Conservation (phyloP, 2,888 invertebrate genomes). For the Drosophila nr. perissopoda region DNA sequence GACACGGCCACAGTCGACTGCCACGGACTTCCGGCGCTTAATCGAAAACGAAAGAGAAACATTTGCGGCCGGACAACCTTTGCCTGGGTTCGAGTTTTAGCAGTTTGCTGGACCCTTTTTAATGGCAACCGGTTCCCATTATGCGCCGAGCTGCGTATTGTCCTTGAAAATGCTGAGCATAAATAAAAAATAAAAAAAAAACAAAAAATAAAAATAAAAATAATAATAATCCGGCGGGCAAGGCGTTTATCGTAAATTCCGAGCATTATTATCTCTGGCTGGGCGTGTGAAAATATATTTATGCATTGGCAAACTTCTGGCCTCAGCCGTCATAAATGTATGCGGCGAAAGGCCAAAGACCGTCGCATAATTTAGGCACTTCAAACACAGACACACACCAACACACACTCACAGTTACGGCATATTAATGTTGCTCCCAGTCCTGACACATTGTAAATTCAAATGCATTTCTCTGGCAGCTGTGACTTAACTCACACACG, state of each 20-base stretch:
- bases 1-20: slow-evolving; percentile 37
- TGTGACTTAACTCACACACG: slow-evolving; percentile 38
- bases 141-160: slow-evolving; percentile 63
- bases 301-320: slow-evolving; percentile 67
- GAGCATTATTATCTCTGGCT: slow-evolving; percentile 74
- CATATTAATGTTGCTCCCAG: slow-evolving; percentile 68
- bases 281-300: slow-evolving; percentile 70
- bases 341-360: slow-evolving; percentile 44
- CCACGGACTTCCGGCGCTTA: slow-evolving; percentile 76
- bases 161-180: slow-evolving; percentile 64
- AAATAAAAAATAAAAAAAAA: slow-evolving; percentile 26
- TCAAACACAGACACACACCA: slow-evolving; percentile 20
- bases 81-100: slow-evolving; percentile 17
- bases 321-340: slow-evolving; percentile 66
- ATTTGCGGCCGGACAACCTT: slow-evolving; percentile 71
- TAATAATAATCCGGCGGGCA: slow-evolving; percentile 58
- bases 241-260: slow-evolving; percentile 74
- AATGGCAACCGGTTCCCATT: slow-evolving; percentile 77
- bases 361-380: slow-evolving; percentile 59
- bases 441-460: slow-evolving; percentile 78
- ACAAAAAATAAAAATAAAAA: neutral
- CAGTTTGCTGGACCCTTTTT: slow-evolving; percentile 58
- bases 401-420: slow-evolving; percentile 23
- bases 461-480: slow-evolving; percentile 77
- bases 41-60: slow-evolving; percentile 76